Conservation (phyloP, 2,797 vertebrate genomes). For the Malacoraja senta region DNA sequence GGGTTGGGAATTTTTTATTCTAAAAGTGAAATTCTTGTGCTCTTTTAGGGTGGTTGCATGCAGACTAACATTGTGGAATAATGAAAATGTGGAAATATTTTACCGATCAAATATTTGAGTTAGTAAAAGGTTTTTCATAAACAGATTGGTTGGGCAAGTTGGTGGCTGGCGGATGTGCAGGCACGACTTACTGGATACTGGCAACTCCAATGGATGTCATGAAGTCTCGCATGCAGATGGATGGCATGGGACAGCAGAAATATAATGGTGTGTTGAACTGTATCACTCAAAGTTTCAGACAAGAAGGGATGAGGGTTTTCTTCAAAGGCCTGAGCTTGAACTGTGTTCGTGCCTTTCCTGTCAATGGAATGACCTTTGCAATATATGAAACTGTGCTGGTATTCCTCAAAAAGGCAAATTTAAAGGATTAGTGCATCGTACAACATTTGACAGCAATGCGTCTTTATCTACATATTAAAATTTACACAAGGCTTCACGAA, state of each 20-base stretch:
- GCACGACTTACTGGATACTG: slow-evolving; percentile 71
- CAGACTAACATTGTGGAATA: not conserved
- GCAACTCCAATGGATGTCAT: slow-evolving; percentile 88
- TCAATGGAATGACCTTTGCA: slow-evolving; percentile 82
- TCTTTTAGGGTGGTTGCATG: not conserved
- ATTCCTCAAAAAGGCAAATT: slow-evolving; percentile 43
- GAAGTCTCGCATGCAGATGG: slow-evolving; percentile 80
- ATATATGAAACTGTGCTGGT: slow-evolving; percentile 69
- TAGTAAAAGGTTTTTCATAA: slow-evolving; percentile 23
- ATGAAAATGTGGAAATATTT: not conserved
- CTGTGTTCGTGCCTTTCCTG: slow-evolving; percentile 78
- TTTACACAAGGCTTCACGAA: not conserved
- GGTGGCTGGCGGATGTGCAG: slow-evolving; percentile 75
- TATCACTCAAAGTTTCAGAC: slow-evolving; percentile 59
- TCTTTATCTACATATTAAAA: not conserved
- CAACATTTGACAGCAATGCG: too few relatives aligned
- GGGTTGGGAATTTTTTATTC: not conserved
- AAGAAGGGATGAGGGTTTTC: slow-evolving; percentile 71
- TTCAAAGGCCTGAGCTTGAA: slow-evolving; percentile 80
- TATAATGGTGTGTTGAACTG: slow-evolving; percentile 79
- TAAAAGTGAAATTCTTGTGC: not conserved
- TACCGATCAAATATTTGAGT: not conserved
- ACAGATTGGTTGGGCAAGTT: slow-evolving; percentile 68
- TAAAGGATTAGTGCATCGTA: not conserved
- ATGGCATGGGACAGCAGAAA: slow-evolving; percentile 58